Evolutionary conservation across 2,797 vertebrate species (phyloP).

Genomic region (Hippoglossus hippoglossus): DNA sequence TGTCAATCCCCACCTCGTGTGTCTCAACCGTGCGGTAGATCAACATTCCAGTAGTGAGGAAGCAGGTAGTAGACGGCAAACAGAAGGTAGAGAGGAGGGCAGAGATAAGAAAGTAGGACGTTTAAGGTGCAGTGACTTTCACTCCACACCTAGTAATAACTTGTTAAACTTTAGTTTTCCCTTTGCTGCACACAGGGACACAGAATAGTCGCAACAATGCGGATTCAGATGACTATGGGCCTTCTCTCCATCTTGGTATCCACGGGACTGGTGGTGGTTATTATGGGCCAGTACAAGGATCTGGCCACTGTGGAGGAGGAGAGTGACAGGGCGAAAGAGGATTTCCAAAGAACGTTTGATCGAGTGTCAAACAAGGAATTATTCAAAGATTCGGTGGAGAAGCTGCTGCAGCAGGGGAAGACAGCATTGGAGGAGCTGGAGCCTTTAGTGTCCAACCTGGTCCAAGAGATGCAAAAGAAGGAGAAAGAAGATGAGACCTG

Average conservation of each 20-base stretch:
- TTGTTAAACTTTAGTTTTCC: no score
- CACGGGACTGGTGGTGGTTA: slow-evolving; percentile 13
- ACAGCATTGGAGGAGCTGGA: fast-evolving
- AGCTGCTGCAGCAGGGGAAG: fast-evolving
- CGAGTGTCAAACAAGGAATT: fast-evolving
- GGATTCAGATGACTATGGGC: fast-evolving
- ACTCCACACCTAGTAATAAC: no score
- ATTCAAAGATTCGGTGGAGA: fast-evolving
- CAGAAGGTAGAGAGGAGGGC: neutral
- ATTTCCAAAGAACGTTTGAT: fast-evolving
- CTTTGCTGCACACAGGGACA: neutral
- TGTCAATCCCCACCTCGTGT: no score
- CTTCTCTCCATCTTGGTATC: neutral
- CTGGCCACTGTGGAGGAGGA: fast-evolving
- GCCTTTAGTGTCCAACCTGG: fast-evolving
- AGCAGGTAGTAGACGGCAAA: no score
- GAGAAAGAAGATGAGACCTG: slow-evolving; percentile 3
- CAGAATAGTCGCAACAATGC: slow-evolving; percentile 38
- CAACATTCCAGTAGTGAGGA: no score
- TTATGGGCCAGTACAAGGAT: slow-evolving; percentile 8
- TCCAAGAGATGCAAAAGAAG: neutral
- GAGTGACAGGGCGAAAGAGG: fast-evolving
- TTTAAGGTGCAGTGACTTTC: neutral
- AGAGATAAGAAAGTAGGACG: neutral
- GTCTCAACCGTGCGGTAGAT: no score